Conservation (phyloP, 2,797 vertebrate species). For the Pipistrellus kuhlii region DNA sequence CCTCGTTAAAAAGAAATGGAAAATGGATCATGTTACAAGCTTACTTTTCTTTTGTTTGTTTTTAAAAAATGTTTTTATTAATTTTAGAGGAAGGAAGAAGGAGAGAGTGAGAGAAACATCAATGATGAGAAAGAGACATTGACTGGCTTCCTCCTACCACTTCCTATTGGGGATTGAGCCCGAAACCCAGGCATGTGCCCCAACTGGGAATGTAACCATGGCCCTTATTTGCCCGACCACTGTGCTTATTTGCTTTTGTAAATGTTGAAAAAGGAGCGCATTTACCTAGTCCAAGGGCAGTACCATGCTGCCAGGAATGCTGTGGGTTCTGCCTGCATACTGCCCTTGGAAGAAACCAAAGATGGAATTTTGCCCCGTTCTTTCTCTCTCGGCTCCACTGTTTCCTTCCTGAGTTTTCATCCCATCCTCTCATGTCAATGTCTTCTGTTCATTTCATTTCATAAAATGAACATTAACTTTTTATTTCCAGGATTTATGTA, state of each 20-base stretch:
- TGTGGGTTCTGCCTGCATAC: neutral
- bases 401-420: neutral
- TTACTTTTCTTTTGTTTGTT: neutral
- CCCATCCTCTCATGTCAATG: neutral
- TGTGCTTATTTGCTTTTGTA: neutral
- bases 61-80: no score
- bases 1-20: conserved; percentile 29
- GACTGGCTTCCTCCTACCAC: no score
- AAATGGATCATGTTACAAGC: neutral
- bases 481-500: neutral
- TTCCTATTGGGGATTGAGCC: no score
- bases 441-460: neutral
- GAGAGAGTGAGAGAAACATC: no score
- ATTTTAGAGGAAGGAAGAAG: no score
- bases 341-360: neutral
- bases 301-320: accelerated
- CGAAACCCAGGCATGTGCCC: no score
- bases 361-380: neutral
- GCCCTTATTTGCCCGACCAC: no score
- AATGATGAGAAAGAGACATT: no score
- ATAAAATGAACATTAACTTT: neutral
- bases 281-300: neutral
- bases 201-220: no score
- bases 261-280: neutral
- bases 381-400: neutral